These are phyloP conservation scores for Indicator maculatus DNA, from an alignment of 2,113 vertebrate genomes.

Conservation along the genomic window DNA sequence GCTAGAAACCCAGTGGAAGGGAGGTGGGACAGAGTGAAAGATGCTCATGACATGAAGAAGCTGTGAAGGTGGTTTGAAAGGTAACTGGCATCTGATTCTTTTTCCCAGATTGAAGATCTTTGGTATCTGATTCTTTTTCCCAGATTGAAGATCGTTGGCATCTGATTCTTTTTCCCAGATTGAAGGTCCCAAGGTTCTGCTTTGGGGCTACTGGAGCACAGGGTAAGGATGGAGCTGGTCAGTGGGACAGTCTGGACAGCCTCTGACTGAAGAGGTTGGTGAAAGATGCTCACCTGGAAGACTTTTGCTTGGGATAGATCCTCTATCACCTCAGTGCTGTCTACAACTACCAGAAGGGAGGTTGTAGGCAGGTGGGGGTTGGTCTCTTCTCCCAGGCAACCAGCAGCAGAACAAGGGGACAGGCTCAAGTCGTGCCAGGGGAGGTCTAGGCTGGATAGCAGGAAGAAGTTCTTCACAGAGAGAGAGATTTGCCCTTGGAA, in stretches of 20 bases:
- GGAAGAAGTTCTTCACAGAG: too few species aligned
- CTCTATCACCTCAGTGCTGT: too few species aligned
- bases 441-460: too few species aligned
- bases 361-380: too few species aligned
- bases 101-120: not conserved
- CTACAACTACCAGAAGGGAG: too few species aligned
- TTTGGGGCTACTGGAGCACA: not conserved
- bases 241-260: not conserved
- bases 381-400: too few species aligned
- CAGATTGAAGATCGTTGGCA: not conserved
- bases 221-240: not conserved
- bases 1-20: not conserved
- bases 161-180: not conserved
- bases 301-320: not conserved
- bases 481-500: too few species aligned
- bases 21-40: not conserved
- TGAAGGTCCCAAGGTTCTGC: not conserved
- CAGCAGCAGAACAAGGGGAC: too few species aligned
- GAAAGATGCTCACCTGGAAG: not conserved
- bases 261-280: not conserved
- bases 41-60: not conserved
- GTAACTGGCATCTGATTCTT: not conserved
- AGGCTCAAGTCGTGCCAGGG: too few species aligned
- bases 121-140: not conserved
- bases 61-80: not conserved